Percentiles rank a stretch among this genome's conserved stretches.
These are phyloP conservation scores for Acronicta aceris DNA, from an alignment of 2,888 invertebrate species.

Conservation along the genomic window DNA sequence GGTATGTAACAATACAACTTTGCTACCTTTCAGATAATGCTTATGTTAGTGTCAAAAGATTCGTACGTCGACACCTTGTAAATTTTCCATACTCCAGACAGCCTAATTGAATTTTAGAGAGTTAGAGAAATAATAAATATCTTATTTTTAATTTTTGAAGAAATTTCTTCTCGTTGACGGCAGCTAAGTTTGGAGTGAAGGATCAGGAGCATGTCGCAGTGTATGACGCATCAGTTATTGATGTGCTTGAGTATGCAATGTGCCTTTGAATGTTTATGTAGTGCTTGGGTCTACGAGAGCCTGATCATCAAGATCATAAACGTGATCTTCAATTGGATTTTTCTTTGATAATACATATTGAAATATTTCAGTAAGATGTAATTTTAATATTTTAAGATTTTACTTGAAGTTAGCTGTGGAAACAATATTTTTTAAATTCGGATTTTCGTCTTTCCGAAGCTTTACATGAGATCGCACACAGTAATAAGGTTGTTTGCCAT, in stretches of 20 bases:
- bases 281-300: constrained; percentile 55
- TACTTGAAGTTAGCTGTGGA: too few species aligned
- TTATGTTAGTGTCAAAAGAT: too few species aligned
- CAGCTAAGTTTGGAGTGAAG: constrained; percentile 43
- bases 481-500: background rate
- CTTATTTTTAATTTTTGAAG: constrained; percentile 27
- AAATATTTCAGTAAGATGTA: background rate
- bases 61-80: too few species aligned
- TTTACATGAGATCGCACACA: background rate
- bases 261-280: constrained; percentile 71
- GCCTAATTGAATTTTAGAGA: too few species aligned
- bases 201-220: constrained; percentile 70
- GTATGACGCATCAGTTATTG: constrained; percentile 63
- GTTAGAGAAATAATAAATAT: background rate
- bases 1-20: too few species aligned
- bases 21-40: too few species aligned
- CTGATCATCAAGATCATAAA: constrained; percentile 32
- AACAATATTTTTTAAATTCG: background rate
- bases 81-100: too few species aligned
- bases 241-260: constrained; percentile 72
- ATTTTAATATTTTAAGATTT: too few species aligned
- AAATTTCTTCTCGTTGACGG: constrained; percentile 57
- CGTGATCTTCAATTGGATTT: constrained; percentile 30
- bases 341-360: constrained; percentile 2
- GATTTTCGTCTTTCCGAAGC: background rate